phyloP scores from a whole-genome alignment of 2,888 invertebrate species.

The Panorpa germanica region DNA sequence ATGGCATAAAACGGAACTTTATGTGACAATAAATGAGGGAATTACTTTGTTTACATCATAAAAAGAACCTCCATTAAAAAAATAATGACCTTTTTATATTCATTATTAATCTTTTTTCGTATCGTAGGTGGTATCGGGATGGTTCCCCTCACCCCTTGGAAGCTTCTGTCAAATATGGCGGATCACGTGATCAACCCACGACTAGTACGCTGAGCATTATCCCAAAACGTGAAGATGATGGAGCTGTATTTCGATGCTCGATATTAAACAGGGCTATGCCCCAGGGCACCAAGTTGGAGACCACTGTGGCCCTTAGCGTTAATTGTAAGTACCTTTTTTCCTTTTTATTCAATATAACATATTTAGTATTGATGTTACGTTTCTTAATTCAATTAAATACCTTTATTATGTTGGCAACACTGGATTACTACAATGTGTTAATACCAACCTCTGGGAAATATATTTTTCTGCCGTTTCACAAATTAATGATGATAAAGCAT shows the following conservation, averaged over 20 bases:
- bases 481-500: too few relatives aligned
- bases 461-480: too few relatives aligned
- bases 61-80: too few relatives aligned
- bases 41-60: too few relatives aligned
- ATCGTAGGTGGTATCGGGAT: slow-evolving; percentile 60
- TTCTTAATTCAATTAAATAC: slow-evolving; percentile 1
- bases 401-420: neutral
- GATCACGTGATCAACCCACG: slow-evolving; percentile 54
- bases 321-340: slow-evolving; percentile 53
- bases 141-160: slow-evolving; percentile 55
- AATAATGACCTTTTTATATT: too few relatives aligned
- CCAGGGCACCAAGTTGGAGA: slow-evolving; percentile 58
- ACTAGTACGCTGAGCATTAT: slow-evolving; percentile 54
- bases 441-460: too few relatives aligned
- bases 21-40: too few relatives aligned
- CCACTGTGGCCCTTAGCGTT: slow-evolving; percentile 64
- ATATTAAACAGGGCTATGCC: slow-evolving; percentile 82
- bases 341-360: slow-evolving; percentile 5
- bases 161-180: slow-evolving; percentile 46
- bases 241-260: slow-evolving; percentile 64
- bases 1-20: too few relatives aligned
- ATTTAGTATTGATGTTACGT: neutral
- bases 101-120: slow-evolving; percentile 10
- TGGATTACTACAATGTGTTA: neutral
- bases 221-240: slow-evolving; percentile 71